Base-by-base conservation (phyloP, 2,888 invertebrate genomes). In the Camptogramma bilineatum region DNA sequence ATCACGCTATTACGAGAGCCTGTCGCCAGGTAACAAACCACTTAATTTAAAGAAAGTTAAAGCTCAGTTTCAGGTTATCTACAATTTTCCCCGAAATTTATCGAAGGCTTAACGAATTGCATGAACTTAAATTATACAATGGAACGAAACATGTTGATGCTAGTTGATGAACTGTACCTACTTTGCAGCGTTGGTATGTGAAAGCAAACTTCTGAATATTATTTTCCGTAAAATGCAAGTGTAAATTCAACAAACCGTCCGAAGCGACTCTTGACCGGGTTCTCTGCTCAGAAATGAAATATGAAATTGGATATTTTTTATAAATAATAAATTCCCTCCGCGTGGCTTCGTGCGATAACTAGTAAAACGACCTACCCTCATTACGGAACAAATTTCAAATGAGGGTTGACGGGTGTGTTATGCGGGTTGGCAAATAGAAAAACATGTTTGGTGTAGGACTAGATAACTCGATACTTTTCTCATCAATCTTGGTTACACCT, bases 1-100 rank as follows among this genome's bases (percentile, higher is more conserved):
- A 98, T 99, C 73, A 98, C 99, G 4, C 95, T 99, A 70, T 94
- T 99, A 53, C 95, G 99, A 68, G 98, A 99, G 82, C 99, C 99
- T 0, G 96, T 99, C 47, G 95, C 97, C 59, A 95, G 96, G 87
- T 93, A 70, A 28, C 52, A n/a, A 18, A 9, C 4, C 17, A 39
- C 21, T 31, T 50, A 28, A 17, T n/a, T 18, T 2, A 39, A 13
- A 39, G 2, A 13, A 1, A 13, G 13, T 13, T 13, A 39, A 39
- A 39, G 10, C 31, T 31, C 8, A 31, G 9, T 31, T 31, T 5
- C 31, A 31, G 10, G 31, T 13, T 39, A 39, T 39, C 13, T 39
- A 39, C 13, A 13, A 39, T 39, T 39, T 39, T 4, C 2, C 13
- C 2, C 31, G 9, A 31, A 31, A 31, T 2, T 9, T 21, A 21